Percentiles rank a stretch among this genome's conserved stretches.
These are phyloP conservation scores for Drosophila helvetica DNA, from an alignment of 2,888 invertebrate genomes.

Conservation along the genomic window DNA sequence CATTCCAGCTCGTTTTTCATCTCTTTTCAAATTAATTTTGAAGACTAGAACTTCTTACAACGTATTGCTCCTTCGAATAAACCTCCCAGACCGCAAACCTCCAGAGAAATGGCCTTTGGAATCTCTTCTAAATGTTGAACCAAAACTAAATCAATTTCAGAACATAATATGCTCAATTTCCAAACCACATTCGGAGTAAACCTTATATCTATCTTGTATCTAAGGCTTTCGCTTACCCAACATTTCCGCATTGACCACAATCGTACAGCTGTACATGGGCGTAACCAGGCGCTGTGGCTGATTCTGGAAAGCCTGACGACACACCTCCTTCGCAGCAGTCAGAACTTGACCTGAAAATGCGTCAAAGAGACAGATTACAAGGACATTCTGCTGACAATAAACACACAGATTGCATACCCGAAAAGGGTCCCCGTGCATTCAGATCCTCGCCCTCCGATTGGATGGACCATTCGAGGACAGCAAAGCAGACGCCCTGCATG, in stretches of 20 bases:
- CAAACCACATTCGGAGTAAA: too few species aligned
- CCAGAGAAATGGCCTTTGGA: too few species aligned
- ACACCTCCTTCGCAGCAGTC: slow-evolving; percentile 95
- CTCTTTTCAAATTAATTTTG: too few species aligned
- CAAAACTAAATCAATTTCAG: too few species aligned
- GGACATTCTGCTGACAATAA: neutral
- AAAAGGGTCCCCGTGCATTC: slow-evolving; percentile 84
- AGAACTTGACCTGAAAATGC: slow-evolving; percentile 91
- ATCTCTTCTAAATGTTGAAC: too few species aligned
- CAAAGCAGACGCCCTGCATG: slow-evolving; percentile 96
- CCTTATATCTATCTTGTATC: neutral
- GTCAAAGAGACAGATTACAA: neutral
- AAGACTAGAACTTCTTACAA: too few species aligned
- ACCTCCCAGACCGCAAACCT: too few species aligned
- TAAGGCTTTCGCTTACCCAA: slow-evolving; percentile 88
- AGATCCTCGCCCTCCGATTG: slow-evolving; percentile 83
- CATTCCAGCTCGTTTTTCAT: too few species aligned
- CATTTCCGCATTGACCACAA: slow-evolving; percentile 93
- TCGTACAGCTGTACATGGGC: slow-evolving; percentile 95
- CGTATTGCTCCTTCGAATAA: too few species aligned
- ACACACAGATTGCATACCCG: slow-evolving; percentile 83
- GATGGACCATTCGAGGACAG: slow-evolving; percentile 92
- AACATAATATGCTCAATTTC: too few species aligned
- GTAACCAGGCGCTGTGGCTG: slow-evolving; percentile 96
- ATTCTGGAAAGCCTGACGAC: slow-evolving; percentile 93